Conservation (phyloP, 2,888 invertebrate genomes). For the Sinodicranocentrus sp. region DNA sequence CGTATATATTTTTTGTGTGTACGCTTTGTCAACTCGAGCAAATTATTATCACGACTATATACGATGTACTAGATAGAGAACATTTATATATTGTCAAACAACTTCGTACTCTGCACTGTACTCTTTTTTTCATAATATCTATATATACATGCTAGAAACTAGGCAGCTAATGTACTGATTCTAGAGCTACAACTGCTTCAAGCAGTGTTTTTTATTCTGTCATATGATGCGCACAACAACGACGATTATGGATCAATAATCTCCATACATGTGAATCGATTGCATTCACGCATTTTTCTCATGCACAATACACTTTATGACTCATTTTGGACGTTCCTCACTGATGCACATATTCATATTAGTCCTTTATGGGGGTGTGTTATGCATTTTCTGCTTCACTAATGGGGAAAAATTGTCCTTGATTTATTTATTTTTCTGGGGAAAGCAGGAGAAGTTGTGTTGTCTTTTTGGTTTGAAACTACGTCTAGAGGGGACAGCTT, state of each 20-base stretch:
- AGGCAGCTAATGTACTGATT: not conserved
- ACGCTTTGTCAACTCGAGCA: too few species aligned
- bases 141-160: constrained; percentile 12
- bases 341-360: constrained; percentile 1
- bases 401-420: too few species aligned
- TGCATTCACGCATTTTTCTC: constrained; percentile 18
- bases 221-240: constrained; percentile 9
- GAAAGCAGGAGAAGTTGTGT: too few species aligned
- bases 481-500: too few species aligned
- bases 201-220: constrained; percentile 17
- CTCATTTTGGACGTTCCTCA: not conserved
- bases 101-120: not conserved
- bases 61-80: too few species aligned
- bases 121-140: not conserved
- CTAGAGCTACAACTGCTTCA: constrained; percentile 19
- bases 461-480: too few species aligned
- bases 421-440: too few species aligned
- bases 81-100: constrained; percentile 7
- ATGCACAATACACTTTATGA: constrained; percentile 14
- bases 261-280: constrained; percentile 36
- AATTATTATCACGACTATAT: too few species aligned
- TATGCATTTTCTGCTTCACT: not conserved
- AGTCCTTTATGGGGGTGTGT: not conserved
- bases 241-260: constrained; percentile 47
- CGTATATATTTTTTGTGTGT: too few species aligned